Conservation (phyloP, 2,888 invertebrate species). For the Cryptocheilus praepositus region DNA sequence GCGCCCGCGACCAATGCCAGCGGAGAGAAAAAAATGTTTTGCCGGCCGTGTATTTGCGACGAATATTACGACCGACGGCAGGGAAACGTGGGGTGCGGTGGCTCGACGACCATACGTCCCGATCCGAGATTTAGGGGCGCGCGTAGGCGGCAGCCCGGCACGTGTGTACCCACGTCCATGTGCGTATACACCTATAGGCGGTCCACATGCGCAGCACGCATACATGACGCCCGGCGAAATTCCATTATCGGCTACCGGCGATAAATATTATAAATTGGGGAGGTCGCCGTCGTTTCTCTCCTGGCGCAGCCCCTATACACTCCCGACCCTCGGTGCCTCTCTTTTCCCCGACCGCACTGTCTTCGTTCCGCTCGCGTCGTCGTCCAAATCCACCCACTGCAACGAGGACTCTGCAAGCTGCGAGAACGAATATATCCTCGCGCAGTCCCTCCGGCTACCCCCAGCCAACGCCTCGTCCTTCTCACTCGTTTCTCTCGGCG, state of each 20-base stretch:
- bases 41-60: slow-evolving; percentile 42
- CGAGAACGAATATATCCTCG: slow-evolving; percentile 40
- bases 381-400: slow-evolving; percentile 32
- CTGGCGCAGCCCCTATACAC: slow-evolving; percentile 19
- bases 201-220: slow-evolving; percentile 23
- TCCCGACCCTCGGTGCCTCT: slow-evolving; percentile 15
- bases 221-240: slow-evolving; percentile 58
- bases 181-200: too few species aligned
- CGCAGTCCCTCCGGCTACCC: slow-evolving; percentile 27
- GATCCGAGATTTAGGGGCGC: slow-evolving; percentile 52
- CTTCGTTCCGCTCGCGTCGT: slow-evolving; percentile 20
- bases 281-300: slow-evolving; percentile 37
- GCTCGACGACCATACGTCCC: slow-evolving; percentile 38
- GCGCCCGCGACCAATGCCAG: neutral
- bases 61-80: slow-evolving; percentile 41
- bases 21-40: neutral
- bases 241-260: slow-evolving; percentile 70
- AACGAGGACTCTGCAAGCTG: slow-evolving; percentile 27
- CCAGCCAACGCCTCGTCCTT: slow-evolving; percentile 3
- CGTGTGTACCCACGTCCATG: too few species aligned
- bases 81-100: slow-evolving; percentile 13
- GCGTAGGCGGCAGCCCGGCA: slow-evolving; percentile 13
- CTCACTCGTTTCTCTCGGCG: slow-evolving; percentile 30
- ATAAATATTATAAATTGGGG: slow-evolving; percentile 74
- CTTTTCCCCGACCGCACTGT: slow-evolving; percentile 15